Base-by-base conservation (phyloP, 1,140 invertebrate species). In the Chironomus striatipennis region DNA sequence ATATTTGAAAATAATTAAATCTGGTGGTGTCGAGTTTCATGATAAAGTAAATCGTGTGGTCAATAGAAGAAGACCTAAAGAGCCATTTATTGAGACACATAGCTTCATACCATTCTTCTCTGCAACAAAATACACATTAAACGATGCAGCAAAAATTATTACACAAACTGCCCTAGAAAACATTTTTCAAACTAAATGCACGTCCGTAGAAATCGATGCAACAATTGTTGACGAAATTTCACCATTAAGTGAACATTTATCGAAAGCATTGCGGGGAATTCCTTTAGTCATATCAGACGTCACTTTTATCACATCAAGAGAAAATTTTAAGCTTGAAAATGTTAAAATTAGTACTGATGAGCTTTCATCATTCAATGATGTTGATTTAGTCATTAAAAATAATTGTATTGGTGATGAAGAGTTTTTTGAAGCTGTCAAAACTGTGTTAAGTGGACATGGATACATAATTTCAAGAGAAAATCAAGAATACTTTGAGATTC, bases 11-110 rank as follows among this genome's bases (percentile, higher is more conserved):
- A 21, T 43, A 4, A 88, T 86, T 76, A 85, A 89, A 75, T 88
- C 90, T 74, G 94, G 93, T 43, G 93, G 93, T 74, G 90, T 97
- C 15, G 92, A 95, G 83, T 88, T 97, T 42, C 86, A 88, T 75
- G 94, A 93, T 72, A 81, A 97, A 0, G 90, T 91, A 77, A 91
- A 92, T 0, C 92, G 88, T 77, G 87, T 90, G 3, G 95, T 97
- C 72, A 86, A 92, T 7, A 87, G 89, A 75, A 87, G 85, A 34
- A 85, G 88, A 76, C 84, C 85, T 10, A 82, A 86, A 4, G 87
- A 86, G 8, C 90, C 90, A 15, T 87, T 92, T 5, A 78, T 92
- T 10, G 91, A 93, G 79, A 87, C 87, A 78, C 93, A 92, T 77
- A 83, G 86, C 75, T 96, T 97, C 79, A 79, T 95, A 1, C 88